These are phyloP conservation scores for Nymphalis urticae DNA, from an alignment of 2,888 invertebrate species.

Conservation along the genomic window DNA sequence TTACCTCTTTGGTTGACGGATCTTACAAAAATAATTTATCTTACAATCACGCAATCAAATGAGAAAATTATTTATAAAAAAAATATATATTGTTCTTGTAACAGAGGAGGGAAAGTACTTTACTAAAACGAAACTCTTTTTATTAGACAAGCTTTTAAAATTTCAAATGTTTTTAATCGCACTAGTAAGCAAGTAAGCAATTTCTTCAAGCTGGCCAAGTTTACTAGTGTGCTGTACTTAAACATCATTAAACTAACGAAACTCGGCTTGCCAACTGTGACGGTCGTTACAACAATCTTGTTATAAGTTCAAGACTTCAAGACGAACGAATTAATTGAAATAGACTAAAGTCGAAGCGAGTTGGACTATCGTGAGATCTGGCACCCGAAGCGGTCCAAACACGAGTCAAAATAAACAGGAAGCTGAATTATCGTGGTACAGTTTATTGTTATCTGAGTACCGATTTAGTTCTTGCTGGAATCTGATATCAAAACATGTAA, in stretches of 20 bases:
- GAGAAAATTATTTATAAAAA: too few relatives aligned
- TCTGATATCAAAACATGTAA: neutral
- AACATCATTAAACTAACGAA: conserved; percentile 25
- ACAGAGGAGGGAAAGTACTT: too few relatives aligned
- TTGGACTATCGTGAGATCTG: conserved; percentile 19
- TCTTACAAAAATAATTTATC: too few relatives aligned
- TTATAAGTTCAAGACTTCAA: conserved; percentile 38
- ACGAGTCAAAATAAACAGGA: conserved; percentile 12
- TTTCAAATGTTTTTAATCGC: conserved; percentile 10
- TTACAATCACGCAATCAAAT: too few relatives aligned
- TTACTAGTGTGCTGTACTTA: conserved; percentile 20
- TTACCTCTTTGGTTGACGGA: too few relatives aligned
- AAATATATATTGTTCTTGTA: too few relatives aligned
- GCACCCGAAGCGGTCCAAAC: conserved; percentile 1
- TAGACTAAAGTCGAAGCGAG: conserved; percentile 16
- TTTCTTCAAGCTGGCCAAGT: conserved; percentile 16
- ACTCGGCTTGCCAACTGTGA: conserved; percentile 22
- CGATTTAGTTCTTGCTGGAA: neutral
- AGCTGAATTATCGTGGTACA: neutral
- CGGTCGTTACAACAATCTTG: conserved; percentile 34
- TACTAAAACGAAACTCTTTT: neutral
- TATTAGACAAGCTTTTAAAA: neutral
- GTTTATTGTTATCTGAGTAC: conserved; percentile 1
- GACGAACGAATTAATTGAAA: conserved; percentile 35
- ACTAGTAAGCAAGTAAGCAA: conserved; percentile 13